Evolutionary conservation across 1,140 invertebrate genomes (phyloP).

Genomic region (Drosophila leontia): DNA sequence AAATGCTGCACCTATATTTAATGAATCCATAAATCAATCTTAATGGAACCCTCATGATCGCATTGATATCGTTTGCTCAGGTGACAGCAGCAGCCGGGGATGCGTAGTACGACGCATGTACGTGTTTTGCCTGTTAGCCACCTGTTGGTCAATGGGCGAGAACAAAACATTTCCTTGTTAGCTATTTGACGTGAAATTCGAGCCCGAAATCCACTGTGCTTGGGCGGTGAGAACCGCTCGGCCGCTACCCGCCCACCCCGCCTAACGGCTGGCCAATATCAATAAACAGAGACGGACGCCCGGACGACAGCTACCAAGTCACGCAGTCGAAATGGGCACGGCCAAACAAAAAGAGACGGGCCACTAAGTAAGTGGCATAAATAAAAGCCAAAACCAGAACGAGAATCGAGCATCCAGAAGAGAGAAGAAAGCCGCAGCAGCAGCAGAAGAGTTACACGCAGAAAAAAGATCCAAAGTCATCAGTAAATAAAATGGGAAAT

Average conservation of each 20-base stretch:
- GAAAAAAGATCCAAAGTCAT: too few relatives aligned
- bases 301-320: constrained; percentile 61
- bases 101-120: constrained; percentile 31
- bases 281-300: constrained; percentile 45
- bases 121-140: constrained; percentile 60
- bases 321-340: constrained; percentile 79
- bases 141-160: constrained; percentile 15
- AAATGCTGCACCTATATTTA: constrained; percentile 41
- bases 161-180: constrained; percentile 71
- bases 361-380: constrained; percentile 48
- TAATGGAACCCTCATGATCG: constrained; percentile 66
- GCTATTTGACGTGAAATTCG: constrained; percentile 76
- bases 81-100: constrained; percentile 35
- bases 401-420: constrained; percentile 38
- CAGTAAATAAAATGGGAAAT: background rate
- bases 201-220: constrained; percentile 61
- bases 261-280: constrained; percentile 40
- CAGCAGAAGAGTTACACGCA: constrained; percentile 32
- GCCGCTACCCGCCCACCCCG: constrained; percentile 6
- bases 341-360: constrained; percentile 52
- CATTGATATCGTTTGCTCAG: constrained; percentile 50
- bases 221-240: constrained; percentile 44
- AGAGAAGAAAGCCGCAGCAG: constrained; percentile 65
- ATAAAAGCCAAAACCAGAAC: constrained; percentile 71
- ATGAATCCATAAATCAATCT: constrained; percentile 33